Conservation (phyloP, 2,113 vertebrate species). For the Cryptotis parvus region DNA sequence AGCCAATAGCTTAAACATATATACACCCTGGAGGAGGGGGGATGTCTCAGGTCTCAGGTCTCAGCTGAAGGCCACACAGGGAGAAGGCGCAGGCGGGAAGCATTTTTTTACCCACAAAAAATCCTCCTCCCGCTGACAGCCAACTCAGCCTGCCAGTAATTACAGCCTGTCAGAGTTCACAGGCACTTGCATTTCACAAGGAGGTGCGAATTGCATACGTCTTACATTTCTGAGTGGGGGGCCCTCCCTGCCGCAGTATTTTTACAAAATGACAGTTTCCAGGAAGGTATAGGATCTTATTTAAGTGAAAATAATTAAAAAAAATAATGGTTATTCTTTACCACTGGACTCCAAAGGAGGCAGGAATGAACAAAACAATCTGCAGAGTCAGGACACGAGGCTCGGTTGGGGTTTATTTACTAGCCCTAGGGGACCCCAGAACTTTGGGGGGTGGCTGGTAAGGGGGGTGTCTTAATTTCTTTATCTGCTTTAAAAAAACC, state of each 20-base stretch:
- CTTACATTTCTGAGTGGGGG: constrained; percentile 51
- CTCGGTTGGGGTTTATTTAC: not conserved
- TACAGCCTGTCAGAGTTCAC: constrained; percentile 66
- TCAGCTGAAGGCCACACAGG: constrained; percentile 1
- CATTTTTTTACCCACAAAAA: constrained; percentile 45
- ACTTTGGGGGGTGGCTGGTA: not conserved
- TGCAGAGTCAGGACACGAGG: not conserved
- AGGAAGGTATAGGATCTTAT: constrained; percentile 52
- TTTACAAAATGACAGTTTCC: constrained; percentile 71
- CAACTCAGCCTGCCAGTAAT: constrained; percentile 49
- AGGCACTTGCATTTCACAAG: constrained; percentile 39
- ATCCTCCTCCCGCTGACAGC: constrained; percentile 35
- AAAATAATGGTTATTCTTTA: constrained; percentile 26
- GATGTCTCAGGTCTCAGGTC: constrained; percentile 34
- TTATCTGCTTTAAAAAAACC: not conserved
- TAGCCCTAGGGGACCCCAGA: not conserved
- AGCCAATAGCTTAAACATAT: constrained; percentile 36
- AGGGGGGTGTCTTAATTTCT: constrained; percentile 9
- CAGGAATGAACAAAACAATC: too few species aligned
- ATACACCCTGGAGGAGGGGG: not conserved
- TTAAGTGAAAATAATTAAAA: constrained; percentile 46
- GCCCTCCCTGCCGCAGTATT: not conserved
- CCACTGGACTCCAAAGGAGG: not conserved
- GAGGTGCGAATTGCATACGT: constrained; percentile 29
- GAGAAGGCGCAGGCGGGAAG: constrained; percentile 4